Conservation (phyloP, 1,140 invertebrate genomes). For the Cydia pomonella region DNA sequence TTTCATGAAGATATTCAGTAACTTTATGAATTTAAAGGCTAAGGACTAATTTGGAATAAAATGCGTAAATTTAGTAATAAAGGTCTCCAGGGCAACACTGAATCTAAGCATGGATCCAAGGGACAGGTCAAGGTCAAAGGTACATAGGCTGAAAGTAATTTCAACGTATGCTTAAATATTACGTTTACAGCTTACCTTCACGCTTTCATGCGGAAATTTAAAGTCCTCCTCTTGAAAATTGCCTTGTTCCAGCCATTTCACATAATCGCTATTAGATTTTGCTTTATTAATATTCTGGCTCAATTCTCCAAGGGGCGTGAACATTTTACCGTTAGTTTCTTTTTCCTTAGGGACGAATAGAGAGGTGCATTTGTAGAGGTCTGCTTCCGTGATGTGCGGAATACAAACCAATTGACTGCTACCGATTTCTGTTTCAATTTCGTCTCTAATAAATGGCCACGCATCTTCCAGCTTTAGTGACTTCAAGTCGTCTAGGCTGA, state of each 20-base stretch:
- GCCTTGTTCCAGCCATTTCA: constrained; percentile 65
- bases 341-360: constrained; percentile 74
- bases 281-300: constrained; percentile 68
- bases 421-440: constrained; percentile 79
- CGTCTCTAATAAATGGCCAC: constrained; percentile 79
- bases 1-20: neutral
- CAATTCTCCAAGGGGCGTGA: constrained; percentile 73
- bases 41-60: neutral
- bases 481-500: constrained; percentile 70
- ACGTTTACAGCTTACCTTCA: constrained; percentile 62
- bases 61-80: neutral
- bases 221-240: constrained; percentile 70
- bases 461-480: constrained; percentile 77
- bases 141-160: neutral
- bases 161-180: constrained; percentile 3
- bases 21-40: neutral
- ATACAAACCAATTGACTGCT: constrained; percentile 76
- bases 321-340: constrained; percentile 73
- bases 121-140: constrained; percentile 43
- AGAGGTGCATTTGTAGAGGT: constrained; percentile 74
- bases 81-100: constrained; percentile 18
- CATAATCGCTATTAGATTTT: constrained; percentile 68
- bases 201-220: constrained; percentile 79
- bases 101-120: neutral
- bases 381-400: constrained; percentile 77